Base-by-base conservation (phyloP, 1,140 invertebrate species). In the Triops longicaudatus region DNA sequence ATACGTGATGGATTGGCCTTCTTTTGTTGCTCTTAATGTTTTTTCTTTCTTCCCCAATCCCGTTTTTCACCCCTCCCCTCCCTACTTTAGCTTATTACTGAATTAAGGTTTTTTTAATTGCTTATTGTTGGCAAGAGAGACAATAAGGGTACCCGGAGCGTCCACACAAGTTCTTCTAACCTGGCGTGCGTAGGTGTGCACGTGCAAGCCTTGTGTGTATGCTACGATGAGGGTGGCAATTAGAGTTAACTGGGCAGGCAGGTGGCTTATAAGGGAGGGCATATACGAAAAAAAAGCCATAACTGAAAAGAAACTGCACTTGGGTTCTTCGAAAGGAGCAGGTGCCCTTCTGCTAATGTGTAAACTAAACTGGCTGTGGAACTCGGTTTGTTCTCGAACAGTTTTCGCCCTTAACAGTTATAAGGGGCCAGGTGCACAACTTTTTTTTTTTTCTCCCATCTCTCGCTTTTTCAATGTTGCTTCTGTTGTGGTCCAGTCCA, bases 141-240 rank as follows among this genome's bases (percentile, higher is more conserved):
- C 50, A 63, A 63, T 63, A 63, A 63, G 50, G 50, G 50, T 63
- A 22, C 50, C 50, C 50, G 50, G 50, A 63, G 50, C 50, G 50
- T 22, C 17, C 17, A 22, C 10, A 9, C 9, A 63, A 22, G 50
- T 63, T 63, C 50, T 63, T 63, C 50, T 63, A n/a, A 22, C 22
- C 50, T 63, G 17, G 50, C 50, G 50, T 63, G 50, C 22, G 50
- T 63, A 63, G 50, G 50, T 63, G 50, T 63, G 50, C 50, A 63
- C 50, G 50, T 63, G 50, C 50, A 63, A 63, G 50, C 17, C 50
- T 14, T 63, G 50, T 14, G 50, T 63, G 50, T 63, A 22, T 63
- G 50, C 10, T 1, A 63, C 17, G 50, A 63, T 63, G 22, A 63
- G 50, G 50, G 50, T 63, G 50, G 50, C 50, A 63, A 63, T 63